Base-by-base conservation (phyloP, 2,797 vertebrate genomes). In the Synanceia verrucosa region DNA sequence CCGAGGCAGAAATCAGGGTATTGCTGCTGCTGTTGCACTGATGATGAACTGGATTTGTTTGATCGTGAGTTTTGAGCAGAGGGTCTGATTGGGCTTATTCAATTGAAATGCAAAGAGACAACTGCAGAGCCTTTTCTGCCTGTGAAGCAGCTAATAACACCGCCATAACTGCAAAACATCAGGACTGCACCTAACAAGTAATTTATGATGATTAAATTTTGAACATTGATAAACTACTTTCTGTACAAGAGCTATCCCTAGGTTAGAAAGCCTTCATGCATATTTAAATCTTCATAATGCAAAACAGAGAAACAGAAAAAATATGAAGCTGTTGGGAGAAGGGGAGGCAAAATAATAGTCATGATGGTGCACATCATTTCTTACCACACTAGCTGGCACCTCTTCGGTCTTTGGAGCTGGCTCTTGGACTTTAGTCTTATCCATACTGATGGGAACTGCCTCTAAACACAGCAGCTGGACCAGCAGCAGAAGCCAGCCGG, bases 371-470 rank as follows among this genome's bases (percentile, higher is more conserved):
- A 6, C 9, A 9, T 61, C 24, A 1, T 24, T 91, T 70, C 95
- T 96, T 91, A 99, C 98, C 88, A 95, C 95, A 81, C 89, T 95
- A 46, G 96, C 95, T 80, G 96, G 88, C 58, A 92, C 88, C 41
- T 94, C 95, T 43, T 94, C 94, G 5, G 94, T 84, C 57, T 90
- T 81, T 0, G 92, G 88, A 48, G 95, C 94, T 26, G 91, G 79
- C 69, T 90, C 73, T 76, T 94, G 93, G 50, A 96, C 93, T 91
- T 97, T 97, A 21, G 96, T 98, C 88, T 97, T 98, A 73, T 98
- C 97, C 67, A 97, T 91, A 39, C 96, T 96, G 81, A 99, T 97
- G 63, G 98, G 98, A 64, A 99, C 96, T 58, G 96, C 92, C 83
- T 96, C 88, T 36, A 93, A 84, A 76, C 70, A 84, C 75, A 94